Evolutionary conservation across 1,140 invertebrate genomes (phyloP), one percentile per base, ranked within the genome.

Genomic region (Brachystomella parvula): DNA sequence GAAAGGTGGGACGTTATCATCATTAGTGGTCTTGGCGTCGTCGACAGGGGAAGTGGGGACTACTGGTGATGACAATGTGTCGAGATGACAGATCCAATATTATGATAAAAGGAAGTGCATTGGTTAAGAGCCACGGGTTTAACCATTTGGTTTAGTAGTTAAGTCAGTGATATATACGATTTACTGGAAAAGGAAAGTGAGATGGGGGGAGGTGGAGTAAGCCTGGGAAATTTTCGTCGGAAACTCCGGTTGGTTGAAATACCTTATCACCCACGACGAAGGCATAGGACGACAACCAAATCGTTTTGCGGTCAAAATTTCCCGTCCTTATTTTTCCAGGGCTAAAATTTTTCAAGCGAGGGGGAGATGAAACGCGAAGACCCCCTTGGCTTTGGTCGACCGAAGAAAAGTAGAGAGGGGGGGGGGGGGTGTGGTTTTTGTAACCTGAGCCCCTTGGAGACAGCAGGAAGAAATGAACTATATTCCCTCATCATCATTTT

Each of bases 21-120:
- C 21, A 53, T 53, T 53, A 53, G 21, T 9, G 9, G 58, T 12
- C 21, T 24, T 60, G 28, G 58, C 29, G 12, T 9, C 19, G 12
- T 9, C 29, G 17, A 3, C 12, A 28, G 12, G 17, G 31, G 28
- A 28, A 60, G 15, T 21, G 28, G 28, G 21, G 6, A 31, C 28
- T 3, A 24, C 26, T 29, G 21, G 57, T 30, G 57, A 61, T 61
- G 29, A 19, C 64, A 65, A 47, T 47, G 44, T 44, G 60, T 39
- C 66, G 63, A 69, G 49, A 63, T 67, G 66, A 67, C 66, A 67
- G 66, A 67, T 67, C 26, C 53, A 59, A 63, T 67, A 62, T 63
- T 53, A 67, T 63, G 65, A 66, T 61, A 33, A 59, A 44, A 57
- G 31, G 17, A 29, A 60, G 44, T 47, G 53, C 26, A 31, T 17